Evolutionary conservation across 2,797 vertebrate genomes (phyloP).

Genomic region (Simalia tracyae): DNA sequence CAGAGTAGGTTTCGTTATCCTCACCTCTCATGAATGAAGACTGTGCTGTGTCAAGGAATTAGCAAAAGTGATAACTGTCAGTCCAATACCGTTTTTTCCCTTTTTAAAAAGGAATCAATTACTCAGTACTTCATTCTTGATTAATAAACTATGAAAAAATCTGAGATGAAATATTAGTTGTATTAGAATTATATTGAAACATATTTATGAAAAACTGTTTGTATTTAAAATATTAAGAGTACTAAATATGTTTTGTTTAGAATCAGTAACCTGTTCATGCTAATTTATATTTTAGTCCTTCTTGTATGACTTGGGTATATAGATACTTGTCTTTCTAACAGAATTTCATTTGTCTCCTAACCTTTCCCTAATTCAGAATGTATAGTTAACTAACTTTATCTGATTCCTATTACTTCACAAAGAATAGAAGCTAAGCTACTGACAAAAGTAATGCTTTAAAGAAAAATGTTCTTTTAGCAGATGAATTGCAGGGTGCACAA

Average conservation of each 20-base stretch:
- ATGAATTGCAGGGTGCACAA: conserved; percentile 86
- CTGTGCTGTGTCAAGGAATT: neutral
- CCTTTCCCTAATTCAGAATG: conserved; percentile 60
- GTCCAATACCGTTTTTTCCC: neutral
- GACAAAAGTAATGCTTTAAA: conserved; percentile 68
- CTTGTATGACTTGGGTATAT: conserved; percentile 42
- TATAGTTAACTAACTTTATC: conserved; percentile 53
- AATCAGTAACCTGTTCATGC: neutral
- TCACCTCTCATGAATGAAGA: neutral
- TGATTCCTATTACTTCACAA: conserved; percentile 39
- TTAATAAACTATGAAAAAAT: neutral
- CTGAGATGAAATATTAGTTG: neutral
- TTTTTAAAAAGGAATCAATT: neutral
- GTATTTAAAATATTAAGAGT: neutral
- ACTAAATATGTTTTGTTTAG: neutral
- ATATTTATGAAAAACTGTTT: neutral
- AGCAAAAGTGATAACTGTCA: neutral
- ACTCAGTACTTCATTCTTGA: neutral
- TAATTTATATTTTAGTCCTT: conserved; percentile 23
- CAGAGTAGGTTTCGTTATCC: neutral
- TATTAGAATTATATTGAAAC: neutral
- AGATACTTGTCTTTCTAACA: conserved; percentile 29
- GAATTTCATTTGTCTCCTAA: conserved; percentile 65
- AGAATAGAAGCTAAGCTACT: conserved; percentile 55
- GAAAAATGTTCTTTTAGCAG: conserved; percentile 78